phyloP scores from a whole-genome alignment of 2,113 vertebrate genomes.

The Cynocephalus volans region DNA sequence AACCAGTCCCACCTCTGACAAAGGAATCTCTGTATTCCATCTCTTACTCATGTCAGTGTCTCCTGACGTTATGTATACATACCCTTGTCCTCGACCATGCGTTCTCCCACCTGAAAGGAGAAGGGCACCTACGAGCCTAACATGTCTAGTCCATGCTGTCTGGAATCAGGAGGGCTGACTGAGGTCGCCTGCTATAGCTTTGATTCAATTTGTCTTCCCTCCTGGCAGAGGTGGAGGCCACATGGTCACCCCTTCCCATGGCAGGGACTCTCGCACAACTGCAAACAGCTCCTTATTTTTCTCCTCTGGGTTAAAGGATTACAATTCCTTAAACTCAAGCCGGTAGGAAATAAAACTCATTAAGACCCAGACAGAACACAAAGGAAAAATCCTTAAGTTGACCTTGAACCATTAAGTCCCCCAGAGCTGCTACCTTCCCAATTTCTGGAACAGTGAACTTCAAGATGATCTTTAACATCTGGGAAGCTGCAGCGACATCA shows the following conservation, averaged over 20 bases:
- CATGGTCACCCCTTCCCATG: too few relatives aligned
- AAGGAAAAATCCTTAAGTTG: neutral
- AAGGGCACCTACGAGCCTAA: neutral
- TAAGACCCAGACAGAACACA: neutral
- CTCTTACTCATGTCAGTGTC: too few relatives aligned
- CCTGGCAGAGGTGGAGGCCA: neutral
- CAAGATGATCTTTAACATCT: slow-evolving; percentile 27
- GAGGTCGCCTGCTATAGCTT: neutral
- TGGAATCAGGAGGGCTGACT: neutral
- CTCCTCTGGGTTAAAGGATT: neutral
- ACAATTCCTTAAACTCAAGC: neutral
- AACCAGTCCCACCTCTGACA: neutral
- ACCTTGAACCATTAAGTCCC: too few relatives aligned
- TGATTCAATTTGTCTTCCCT: neutral
- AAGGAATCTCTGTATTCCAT: neutral
- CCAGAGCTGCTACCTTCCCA: slow-evolving; percentile 59
- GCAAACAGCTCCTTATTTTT: neutral
- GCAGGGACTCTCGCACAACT: neutral
- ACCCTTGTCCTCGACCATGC: neutral
- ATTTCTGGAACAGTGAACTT: slow-evolving; percentile 19
- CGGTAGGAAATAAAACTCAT: neutral
- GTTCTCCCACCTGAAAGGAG: neutral
- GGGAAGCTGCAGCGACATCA: neutral
- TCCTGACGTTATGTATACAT: neutral
- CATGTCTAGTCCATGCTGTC: too few relatives aligned